Evolutionary conservation across 1,140 invertebrate species (phyloP).

Genomic region (Patella vulgata): DNA sequence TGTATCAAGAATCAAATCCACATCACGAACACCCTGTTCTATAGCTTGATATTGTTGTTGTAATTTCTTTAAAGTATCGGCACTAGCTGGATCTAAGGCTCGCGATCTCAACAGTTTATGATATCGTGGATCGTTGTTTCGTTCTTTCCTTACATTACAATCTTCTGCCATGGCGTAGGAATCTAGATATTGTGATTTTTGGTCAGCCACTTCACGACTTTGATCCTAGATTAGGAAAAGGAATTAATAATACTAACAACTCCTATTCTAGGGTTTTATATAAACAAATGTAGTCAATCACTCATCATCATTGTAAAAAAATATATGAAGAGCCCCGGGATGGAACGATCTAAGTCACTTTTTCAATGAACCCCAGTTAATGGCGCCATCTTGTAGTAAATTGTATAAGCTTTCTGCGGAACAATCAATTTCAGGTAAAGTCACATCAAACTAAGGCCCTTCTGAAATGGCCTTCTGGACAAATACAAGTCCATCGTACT

Average conservation of each 20-base stretch:
- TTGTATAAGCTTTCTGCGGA: too few species aligned
- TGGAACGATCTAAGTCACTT: too few species aligned
- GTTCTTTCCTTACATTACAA: constrained; percentile 50
- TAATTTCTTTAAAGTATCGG: constrained; percentile 56
- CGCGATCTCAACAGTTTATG: constrained; percentile 49
- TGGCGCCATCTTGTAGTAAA: too few species aligned
- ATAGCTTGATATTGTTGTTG: constrained; percentile 56
- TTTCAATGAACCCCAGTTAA: too few species aligned
- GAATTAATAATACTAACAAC: too few species aligned
- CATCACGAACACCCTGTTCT: constrained; percentile 59
- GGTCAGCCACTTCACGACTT: constrained; percentile 53
- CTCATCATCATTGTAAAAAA: not conserved
- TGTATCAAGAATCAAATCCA: constrained; percentile 59
- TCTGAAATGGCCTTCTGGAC: too few species aligned
- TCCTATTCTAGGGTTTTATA: too few species aligned
- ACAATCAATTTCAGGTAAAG: too few species aligned
- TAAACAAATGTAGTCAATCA: not conserved
- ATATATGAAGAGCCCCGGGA: too few species aligned
- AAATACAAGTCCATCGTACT: too few species aligned
- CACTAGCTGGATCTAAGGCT: constrained; percentile 62
- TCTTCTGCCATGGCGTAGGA: constrained; percentile 62
- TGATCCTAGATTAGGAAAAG: constrained; percentile 49
- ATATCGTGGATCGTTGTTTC: constrained; percentile 60
- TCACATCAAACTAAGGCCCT: too few species aligned
- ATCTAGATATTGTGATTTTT: constrained; percentile 52